These are phyloP conservation scores for Manacus vitellinus DNA, from an alignment of 2,113 vertebrate genomes.

Conservation along the genomic window DNA sequence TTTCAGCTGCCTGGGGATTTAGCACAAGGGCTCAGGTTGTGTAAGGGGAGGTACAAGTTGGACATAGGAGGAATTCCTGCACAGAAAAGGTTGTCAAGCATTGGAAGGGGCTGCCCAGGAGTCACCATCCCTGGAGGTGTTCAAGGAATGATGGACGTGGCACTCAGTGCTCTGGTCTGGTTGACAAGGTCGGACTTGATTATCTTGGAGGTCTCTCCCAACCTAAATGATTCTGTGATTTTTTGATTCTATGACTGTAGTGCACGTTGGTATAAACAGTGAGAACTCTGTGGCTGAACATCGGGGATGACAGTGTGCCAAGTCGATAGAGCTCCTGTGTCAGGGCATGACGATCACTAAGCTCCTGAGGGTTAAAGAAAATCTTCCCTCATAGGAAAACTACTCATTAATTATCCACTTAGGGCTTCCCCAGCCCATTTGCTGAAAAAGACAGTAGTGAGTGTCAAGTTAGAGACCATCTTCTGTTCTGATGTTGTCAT, in stretches of 20 bases:
- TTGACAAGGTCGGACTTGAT: rapidly evolving
- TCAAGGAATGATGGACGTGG: neutral
- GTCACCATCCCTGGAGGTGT: neutral
- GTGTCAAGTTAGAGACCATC: neutral
- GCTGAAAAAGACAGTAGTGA: neutral
- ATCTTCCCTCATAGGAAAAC: neutral
- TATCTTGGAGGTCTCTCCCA: neutral
- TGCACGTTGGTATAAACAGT: neutral
- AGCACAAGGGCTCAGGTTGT: neutral
- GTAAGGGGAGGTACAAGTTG: neutral
- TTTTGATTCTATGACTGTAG: neutral
- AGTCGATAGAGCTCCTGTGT: neutral
- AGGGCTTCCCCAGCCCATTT: neutral
- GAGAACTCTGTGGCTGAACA: neutral
- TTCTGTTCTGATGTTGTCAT: neutral
- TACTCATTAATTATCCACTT: neutral
- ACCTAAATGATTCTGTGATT: neutral
- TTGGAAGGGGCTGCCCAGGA: neutral
- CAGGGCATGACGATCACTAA: neutral
- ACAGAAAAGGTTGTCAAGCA: neutral
- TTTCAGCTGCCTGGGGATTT: neutral
- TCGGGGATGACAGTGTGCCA: neutral
- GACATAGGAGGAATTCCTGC: neutral
- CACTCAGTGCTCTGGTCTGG: neutral
- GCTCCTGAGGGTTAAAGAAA: neutral